phyloP scores from a whole-genome alignment of 2,888 invertebrate genomes.

The Phlogophora meticulosa region DNA sequence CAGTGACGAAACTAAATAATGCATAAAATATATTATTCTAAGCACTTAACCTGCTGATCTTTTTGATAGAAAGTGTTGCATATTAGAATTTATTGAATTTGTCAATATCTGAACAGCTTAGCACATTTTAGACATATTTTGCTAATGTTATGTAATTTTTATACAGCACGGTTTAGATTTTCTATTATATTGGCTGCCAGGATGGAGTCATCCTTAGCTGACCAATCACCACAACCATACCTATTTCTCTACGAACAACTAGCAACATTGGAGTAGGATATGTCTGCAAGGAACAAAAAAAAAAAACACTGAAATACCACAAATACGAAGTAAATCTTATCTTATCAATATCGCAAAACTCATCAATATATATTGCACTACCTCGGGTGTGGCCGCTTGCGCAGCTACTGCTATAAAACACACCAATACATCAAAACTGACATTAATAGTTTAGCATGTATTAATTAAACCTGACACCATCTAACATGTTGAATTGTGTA shows the following conservation, averaged over 20 bases:
- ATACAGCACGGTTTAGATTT: too few relatives aligned
- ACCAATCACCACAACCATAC: too few relatives aligned
- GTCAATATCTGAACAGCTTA: background rate
- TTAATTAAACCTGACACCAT: conserved; percentile 28
- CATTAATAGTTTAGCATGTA: conserved; percentile 29
- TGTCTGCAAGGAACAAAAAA: background rate
- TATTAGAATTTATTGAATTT: background rate
- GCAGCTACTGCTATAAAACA: conserved; percentile 32
- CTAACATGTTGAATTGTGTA: conserved; percentile 36
- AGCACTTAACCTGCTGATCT: conserved; percentile 40
- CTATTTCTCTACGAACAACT: too few relatives aligned
- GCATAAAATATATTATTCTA: background rate
- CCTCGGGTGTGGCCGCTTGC: conserved; percentile 15
- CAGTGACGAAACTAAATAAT: conserved; percentile 14
- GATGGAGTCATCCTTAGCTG: too few relatives aligned
- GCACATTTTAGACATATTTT: background rate
- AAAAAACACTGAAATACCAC: background rate
- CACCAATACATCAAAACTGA: conserved; percentile 42
- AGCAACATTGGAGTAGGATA: too few relatives aligned
- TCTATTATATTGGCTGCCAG: too few relatives aligned
- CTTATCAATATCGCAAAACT: background rate
- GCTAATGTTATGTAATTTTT: too few relatives aligned
- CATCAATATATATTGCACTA: conserved; percentile 17
- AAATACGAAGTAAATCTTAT: background rate
- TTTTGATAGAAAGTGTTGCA: conserved; percentile 35